These are phyloP conservation scores for Carassius carassius DNA, from an alignment of 2,113 vertebrate genomes.

Conservation along the genomic window DNA sequence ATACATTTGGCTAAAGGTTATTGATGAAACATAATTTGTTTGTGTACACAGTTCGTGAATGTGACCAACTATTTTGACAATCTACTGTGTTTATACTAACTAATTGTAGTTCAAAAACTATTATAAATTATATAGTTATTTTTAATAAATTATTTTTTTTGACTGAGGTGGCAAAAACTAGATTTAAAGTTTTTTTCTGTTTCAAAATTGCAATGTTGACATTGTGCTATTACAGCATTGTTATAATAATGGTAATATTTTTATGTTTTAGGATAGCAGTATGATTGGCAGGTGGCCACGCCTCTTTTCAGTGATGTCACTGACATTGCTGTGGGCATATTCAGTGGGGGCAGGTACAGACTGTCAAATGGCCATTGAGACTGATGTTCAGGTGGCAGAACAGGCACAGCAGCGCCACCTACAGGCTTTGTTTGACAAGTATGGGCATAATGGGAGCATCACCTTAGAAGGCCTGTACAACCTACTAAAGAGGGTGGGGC, in stretches of 20 bases:
- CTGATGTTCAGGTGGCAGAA: conserved; percentile 75
- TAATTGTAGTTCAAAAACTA: not conserved
- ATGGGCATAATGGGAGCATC: conserved; percentile 89
- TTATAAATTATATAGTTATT: not conserved
- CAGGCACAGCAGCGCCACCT: conserved; percentile 81
- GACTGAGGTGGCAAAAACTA: no score
- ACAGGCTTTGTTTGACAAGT: conserved; percentile 88
- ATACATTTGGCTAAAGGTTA: not conserved
- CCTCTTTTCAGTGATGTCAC: not conserved
- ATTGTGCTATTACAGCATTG: not conserved
- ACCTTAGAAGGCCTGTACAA: conserved; percentile 85
- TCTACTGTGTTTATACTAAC: no score
- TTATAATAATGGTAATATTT: not conserved
- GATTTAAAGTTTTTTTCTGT: not conserved
- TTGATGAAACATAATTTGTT: not conserved
- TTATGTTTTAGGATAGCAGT: not conserved
- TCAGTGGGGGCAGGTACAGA: conserved; percentile 3
- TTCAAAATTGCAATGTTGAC: not conserved
- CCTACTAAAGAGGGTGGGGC: conserved; percentile 83
- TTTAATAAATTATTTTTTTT: no score
- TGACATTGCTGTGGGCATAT: not conserved
- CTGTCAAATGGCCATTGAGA: conserved; percentile 43
- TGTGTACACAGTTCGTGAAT: not conserved
- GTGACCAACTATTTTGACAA: no score
- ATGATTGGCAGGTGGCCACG: conserved; percentile 9